phyloP scores from a whole-genome alignment of 2,888 invertebrate species.

The Lamproptera curius region DNA sequence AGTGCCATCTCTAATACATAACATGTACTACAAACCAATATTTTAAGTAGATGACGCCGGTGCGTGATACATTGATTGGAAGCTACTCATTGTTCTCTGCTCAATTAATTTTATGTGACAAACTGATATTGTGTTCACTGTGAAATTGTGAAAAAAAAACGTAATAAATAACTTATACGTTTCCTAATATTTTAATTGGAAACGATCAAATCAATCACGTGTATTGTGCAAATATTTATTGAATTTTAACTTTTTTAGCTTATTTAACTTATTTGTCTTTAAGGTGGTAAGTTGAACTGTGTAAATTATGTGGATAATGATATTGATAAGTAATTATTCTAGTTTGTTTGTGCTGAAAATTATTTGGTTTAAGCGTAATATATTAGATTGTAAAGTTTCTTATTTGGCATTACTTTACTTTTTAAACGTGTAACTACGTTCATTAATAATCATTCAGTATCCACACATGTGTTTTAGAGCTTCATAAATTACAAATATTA shows the following conservation, averaged over 20 bases:
- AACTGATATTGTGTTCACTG: slow-evolving; percentile 26
- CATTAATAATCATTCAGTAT: too few relatives aligned
- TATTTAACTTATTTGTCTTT: slow-evolving; percentile 32
- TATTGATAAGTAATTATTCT: too few relatives aligned
- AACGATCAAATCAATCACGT: slow-evolving; percentile 26
- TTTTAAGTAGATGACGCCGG: slow-evolving; percentile 19
- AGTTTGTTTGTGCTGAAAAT: too few relatives aligned
- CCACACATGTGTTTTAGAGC: too few relatives aligned
- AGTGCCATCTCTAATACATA: slow-evolving; percentile 29
- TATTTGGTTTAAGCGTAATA: too few relatives aligned
- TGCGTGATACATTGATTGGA: slow-evolving; percentile 27
- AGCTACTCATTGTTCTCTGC: too few relatives aligned
- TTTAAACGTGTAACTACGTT: too few relatives aligned
- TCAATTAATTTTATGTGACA: slow-evolving; percentile 19
- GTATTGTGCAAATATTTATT: slow-evolving; percentile 28
- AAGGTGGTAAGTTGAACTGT: slow-evolving; percentile 26
- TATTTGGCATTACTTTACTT: too few relatives aligned
- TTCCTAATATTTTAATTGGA: slow-evolving; percentile 16
- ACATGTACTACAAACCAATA: slow-evolving; percentile 29
- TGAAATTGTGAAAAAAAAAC: slow-evolving; percentile 22
- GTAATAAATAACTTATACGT: slow-evolving; percentile 4
- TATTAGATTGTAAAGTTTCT: too few relatives aligned
- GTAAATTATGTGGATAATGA: slow-evolving; percentile 18
- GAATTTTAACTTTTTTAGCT: too few relatives aligned
- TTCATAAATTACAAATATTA: too few relatives aligned